Conservation (phyloP, 2,888 invertebrate species). For the Beris morrisii region DNA sequence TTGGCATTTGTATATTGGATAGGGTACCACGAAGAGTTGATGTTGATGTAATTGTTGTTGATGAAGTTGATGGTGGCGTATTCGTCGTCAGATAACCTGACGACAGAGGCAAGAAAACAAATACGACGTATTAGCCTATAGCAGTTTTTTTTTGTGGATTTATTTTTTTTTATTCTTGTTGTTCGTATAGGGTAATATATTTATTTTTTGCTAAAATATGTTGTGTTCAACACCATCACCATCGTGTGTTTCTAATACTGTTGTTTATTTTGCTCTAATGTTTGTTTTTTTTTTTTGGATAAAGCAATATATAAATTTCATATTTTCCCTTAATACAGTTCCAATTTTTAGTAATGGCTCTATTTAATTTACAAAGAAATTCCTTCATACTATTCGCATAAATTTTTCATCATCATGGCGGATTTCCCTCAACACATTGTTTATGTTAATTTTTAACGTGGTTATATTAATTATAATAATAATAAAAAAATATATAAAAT, state of each 20-base stretch:
- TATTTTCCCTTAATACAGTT: slow-evolving; percentile 8
- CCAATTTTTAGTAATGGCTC: not conserved
- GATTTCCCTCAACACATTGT: not conserved
- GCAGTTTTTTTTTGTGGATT: slow-evolving; percentile 43
- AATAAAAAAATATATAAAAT: slow-evolving; percentile 6
- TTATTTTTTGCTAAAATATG: slow-evolving; percentile 39
- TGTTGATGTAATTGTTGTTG: slow-evolving; percentile 44
- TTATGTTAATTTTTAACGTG: not conserved
- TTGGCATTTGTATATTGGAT: slow-evolving; percentile 34
- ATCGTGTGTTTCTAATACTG: slow-evolving; percentile 43
- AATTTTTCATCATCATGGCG: not conserved
- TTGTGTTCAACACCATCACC: slow-evolving; percentile 51
- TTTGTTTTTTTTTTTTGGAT: slow-evolving; percentile 9
- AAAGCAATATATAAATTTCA: too few species aligned
- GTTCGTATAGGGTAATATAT: slow-evolving; percentile 30
- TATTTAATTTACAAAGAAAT: slow-evolving; percentile 2
- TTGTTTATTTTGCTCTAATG: slow-evolving; percentile 23
- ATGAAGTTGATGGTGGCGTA: slow-evolving; percentile 44
- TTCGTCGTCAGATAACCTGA: slow-evolving; percentile 59
- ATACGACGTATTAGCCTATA: slow-evolving; percentile 58
- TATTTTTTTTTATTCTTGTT: slow-evolving; percentile 41
- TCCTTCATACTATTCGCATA: not conserved
- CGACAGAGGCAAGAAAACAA: slow-evolving; percentile 55
- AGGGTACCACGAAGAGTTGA: slow-evolving; percentile 38
- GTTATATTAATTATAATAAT: not conserved